Conservation (phyloP, 2,888 invertebrate species). For the Trypoxylon attenuatum region DNA sequence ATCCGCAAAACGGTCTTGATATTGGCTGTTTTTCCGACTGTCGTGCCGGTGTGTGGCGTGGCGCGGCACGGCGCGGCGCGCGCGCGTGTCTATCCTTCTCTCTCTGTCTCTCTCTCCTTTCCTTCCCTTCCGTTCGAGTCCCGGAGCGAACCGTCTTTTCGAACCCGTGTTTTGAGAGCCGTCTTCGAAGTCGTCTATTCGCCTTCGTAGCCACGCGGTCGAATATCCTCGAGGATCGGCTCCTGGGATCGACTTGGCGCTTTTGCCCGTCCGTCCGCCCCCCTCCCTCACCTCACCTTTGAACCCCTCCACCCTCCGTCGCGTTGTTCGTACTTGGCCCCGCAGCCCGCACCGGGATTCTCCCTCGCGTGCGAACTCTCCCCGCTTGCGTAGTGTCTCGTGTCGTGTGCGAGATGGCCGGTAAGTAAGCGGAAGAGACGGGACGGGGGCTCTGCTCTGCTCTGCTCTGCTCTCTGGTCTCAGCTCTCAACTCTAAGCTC, state of each 20-base stretch:
- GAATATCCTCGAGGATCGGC: too few relatives aligned
- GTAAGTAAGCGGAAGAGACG: conserved; percentile 56
- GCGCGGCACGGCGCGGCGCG: conserved; percentile 46
- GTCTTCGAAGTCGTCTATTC: too few relatives aligned
- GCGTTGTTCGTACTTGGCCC: too few relatives aligned
- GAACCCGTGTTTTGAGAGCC: too few relatives aligned
- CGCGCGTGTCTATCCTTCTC: too few relatives aligned
- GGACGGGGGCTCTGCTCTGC: conserved; percentile 17
- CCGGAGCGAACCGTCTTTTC: too few relatives aligned
- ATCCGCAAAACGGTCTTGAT: conserved; percentile 21
- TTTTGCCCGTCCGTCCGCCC: too few relatives aligned
- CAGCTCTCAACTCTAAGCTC: neutral
- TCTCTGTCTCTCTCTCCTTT: conserved; percentile 31
- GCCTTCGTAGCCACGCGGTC: too few relatives aligned
- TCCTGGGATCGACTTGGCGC: too few relatives aligned
- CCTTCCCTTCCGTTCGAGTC: conserved; percentile 20
- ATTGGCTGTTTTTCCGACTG: conserved; percentile 26
- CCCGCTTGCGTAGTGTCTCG: conserved; percentile 37
- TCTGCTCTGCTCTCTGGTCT: conserved; percentile 10
- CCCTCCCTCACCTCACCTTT: too few relatives aligned
- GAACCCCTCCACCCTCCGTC: neutral
- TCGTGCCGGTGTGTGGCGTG: too few relatives aligned
- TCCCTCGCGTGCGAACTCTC: conserved; percentile 29
- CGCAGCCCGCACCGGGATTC: conserved; percentile 44
- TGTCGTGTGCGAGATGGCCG: conserved; percentile 64